A percentile compares a stretch with the other conserved stretches of the same genome.
phyloP scores from a whole-genome alignment of 1,140 invertebrate genomes.

The Panulirus ornatus region DNA sequence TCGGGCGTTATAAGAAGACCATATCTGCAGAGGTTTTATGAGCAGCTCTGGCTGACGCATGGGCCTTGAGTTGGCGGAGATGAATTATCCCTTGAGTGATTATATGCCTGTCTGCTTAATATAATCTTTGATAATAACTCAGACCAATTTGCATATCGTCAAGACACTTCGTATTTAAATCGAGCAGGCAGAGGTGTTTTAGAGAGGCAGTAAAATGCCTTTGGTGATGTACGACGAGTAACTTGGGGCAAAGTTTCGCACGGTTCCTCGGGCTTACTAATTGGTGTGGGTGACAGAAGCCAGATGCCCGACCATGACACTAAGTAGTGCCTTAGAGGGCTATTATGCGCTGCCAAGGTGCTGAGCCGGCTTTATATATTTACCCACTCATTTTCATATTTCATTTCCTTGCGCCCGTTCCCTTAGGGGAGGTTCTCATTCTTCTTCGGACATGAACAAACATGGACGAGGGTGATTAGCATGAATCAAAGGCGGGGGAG shows the following conservation, averaged over 20 bases:
- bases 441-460: too few species aligned
- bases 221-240: constrained; percentile 8
- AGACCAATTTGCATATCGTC: constrained; percentile 59
- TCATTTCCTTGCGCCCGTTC: neutral
- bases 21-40: constrained; percentile 40
- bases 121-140: constrained; percentile 56
- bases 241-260: constrained; percentile 46
- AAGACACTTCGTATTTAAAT: constrained; percentile 60
- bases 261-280: constrained; percentile 55
- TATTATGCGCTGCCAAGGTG: constrained; percentile 67
- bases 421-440: too few species aligned
- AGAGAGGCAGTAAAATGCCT: constrained; percentile 4
- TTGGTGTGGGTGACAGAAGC: constrained; percentile 62
- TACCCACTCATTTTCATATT: neutral
- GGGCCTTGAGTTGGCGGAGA: constrained; percentile 30
- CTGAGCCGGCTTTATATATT: constrained; percentile 60
- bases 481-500: too few species aligned
- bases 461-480: too few species aligned
- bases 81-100: constrained; percentile 37
- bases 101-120: constrained; percentile 37
- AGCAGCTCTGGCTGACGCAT: constrained; percentile 13
- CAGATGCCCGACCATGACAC: constrained; percentile 62
- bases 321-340: constrained; percentile 57
- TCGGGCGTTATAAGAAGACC: constrained; percentile 22
- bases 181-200: constrained; percentile 30